Evolutionary conservation across 2,113 vertebrate genomes (phyloP), one percentile per base, ranked within the genome.

Genomic region (Morphnarchus princeps): DNA sequence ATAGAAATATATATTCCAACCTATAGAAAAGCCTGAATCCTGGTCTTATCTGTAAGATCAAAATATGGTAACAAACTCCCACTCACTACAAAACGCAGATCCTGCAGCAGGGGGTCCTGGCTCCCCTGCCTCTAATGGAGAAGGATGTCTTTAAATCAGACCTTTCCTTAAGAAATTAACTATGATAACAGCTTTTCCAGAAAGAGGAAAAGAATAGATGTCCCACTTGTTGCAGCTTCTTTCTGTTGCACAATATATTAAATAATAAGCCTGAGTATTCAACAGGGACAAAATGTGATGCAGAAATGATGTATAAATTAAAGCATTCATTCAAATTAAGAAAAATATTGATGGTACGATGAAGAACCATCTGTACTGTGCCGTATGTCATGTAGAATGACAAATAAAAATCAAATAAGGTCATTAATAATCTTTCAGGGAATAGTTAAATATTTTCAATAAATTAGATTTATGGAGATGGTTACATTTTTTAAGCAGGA

Each of bases 381-480:
- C 87, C 87, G 81, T 95, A 94, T 97, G 93, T 58, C 82, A 90
- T n/a, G 50, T 78, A 88, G 59, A 89, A 92, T 71, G 50, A 90
- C 66, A 94, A 91, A 90, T 43, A 62, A 74, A 85, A 95, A 87
- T 57, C 43, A 66, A 85, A 22, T 47, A 54, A 70, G 43, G 52
- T 78, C 24, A 92, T 95, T 83, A 94, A 92, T 90, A 93, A 86
- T 83, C 36, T 67, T 96, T 92, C 79, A 82, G 34, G 29, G 70
- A 91, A 87, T n/a, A 87, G 52, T 76, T 81, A 67, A 47, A 67
- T 76, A 80, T 70, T 87, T 90, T 70, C n/a, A 85, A 38, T 31
- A 70, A 80, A 85, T 89, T 70, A 61, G 59, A 87, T 93, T 80
- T 91, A 85, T 5, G 3, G 36, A 77, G 25, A 43, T 84, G 3